Conservation (phyloP, 2,888 invertebrate species). For the Xanthorhoe designata region DNA sequence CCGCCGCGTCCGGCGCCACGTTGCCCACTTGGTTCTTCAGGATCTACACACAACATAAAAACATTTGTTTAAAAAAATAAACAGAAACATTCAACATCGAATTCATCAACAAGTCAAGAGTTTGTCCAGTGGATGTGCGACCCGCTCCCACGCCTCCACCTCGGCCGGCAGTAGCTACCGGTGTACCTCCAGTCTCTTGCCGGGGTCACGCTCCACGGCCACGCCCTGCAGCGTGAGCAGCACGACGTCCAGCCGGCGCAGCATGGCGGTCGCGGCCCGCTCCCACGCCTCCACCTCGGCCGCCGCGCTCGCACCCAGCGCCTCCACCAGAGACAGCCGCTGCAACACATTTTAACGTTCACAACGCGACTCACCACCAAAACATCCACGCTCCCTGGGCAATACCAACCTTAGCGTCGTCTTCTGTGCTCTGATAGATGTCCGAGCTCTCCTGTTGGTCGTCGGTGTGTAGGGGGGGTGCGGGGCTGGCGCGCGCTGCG, state of each 20-base stretch:
- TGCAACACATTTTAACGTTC: neutral
- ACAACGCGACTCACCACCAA: neutral
- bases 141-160: constrained; percentile 50
- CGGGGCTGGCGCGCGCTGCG: constrained; percentile 8
- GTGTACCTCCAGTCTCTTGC: constrained; percentile 86
- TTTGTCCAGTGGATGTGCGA: constrained; percentile 42
- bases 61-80: neutral
- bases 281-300: constrained; percentile 53
- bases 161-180: too few species aligned
- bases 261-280: constrained; percentile 60
- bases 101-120: neutral
- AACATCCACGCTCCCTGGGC: neutral
- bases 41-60: constrained; percentile 68
- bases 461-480: constrained; percentile 25
- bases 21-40: constrained; percentile 87
- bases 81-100: neutral
- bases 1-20: constrained; percentile 91
- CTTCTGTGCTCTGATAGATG: constrained; percentile 61
- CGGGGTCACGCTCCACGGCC: constrained; percentile 86
- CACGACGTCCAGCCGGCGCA: constrained; percentile 85
- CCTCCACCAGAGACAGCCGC: constrained; percentile 7
- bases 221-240: constrained; percentile 86
- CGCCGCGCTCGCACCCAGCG: constrained; percentile 46
- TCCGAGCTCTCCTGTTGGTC: constrained; percentile 50
- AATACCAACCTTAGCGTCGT: constrained; percentile 44